phyloP scores from a whole-genome alignment of 1,140 invertebrate genomes.

The Drosophila triauraria region DNA sequence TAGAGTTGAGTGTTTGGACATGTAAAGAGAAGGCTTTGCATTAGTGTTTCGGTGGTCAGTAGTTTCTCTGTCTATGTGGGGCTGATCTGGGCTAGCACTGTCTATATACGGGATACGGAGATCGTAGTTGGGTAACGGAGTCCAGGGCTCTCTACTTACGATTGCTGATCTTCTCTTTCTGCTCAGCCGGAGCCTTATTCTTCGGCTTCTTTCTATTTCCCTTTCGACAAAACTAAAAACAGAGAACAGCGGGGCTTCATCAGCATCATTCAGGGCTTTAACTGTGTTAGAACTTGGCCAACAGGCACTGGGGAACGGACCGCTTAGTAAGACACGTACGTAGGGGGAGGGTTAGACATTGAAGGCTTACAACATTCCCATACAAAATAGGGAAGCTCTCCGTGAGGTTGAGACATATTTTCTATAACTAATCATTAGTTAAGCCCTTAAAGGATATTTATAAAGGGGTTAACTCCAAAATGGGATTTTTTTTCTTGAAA shows the following conservation, averaged over 20 bases:
- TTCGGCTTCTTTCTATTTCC: slow-evolving; percentile 72
- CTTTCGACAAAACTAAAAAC: slow-evolving; percentile 78
- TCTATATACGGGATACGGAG: neutral
- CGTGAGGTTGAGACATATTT: neutral
- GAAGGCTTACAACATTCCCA: neutral
- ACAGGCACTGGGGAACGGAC: slow-evolving; percentile 4
- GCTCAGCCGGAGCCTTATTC: slow-evolving; percentile 66
- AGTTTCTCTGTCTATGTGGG: neutral
- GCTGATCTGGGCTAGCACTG: slow-evolving; percentile 33
- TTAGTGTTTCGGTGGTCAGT: slow-evolving; percentile 10
- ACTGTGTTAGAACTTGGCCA: neutral
- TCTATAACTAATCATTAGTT: neutral
- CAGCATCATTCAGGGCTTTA: neutral
- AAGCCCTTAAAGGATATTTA: neutral
- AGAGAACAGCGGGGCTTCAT: slow-evolving; percentile 41
- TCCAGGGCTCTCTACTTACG: slow-evolving; percentile 55
- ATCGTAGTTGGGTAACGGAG: too few relatives aligned
- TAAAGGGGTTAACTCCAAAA: neutral
- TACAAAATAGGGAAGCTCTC: neutral
- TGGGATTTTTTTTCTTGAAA: neutral
- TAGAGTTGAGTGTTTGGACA: slow-evolving; percentile 46
- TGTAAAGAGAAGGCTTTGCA: slow-evolving; percentile 58
- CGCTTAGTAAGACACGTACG: slow-evolving; percentile 49
- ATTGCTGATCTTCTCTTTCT: slow-evolving; percentile 47
- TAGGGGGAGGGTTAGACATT: slow-evolving; percentile 7